Evolutionary conservation across 2,888 invertebrate genomes (phyloP), one percentile per base, ranked within the genome.

Genomic region (Sphinx pinastri): DNA sequence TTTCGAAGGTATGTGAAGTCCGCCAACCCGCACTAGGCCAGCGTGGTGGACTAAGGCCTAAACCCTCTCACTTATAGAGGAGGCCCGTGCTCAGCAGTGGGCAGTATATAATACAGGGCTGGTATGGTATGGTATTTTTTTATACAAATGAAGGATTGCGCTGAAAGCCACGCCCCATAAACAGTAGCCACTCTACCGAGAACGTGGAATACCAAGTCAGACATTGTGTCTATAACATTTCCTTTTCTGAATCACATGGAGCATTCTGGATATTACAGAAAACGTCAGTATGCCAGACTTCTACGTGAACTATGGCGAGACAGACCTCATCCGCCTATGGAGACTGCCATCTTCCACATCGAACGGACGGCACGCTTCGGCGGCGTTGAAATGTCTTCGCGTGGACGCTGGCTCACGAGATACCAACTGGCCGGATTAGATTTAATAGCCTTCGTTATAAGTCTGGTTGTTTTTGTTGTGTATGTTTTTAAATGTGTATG

Each of bases 271-370:
- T 70, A 66, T 81, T 81, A 31, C 78, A 88, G 87, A 70, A 83
- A 79, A 76, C 79, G 81, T 8, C 66, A 68, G 1, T 77, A 76
- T 55, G 84, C 86, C 1, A 81, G 81, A 75, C 72, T 71, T 2
- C 74, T 86, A 5, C 82, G 84, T 45, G 49, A 71, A 11, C 75
- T 79, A 51, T 88, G 88, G 86, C 74, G 75, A 63, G 82, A 84
- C 57, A 82, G 86, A 0, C 83, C 81, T 0, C 70, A 78, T 0
- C 11, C 76, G 0, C 87, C 88, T 0, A 87, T 88, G 84, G 84
- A 84, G n/a, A 79, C 79, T 0, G 88, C 88, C 0, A 68, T 87
- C 2, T 83, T 80, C 75, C 79, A 85, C 74, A 77, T 87, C 12
- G 86, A 88, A 71, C 81, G 77, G 45, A 77, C 81, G 0, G 87